phyloP scores from a whole-genome alignment of 2,797 vertebrate species.

The Forpus xanthops region DNA sequence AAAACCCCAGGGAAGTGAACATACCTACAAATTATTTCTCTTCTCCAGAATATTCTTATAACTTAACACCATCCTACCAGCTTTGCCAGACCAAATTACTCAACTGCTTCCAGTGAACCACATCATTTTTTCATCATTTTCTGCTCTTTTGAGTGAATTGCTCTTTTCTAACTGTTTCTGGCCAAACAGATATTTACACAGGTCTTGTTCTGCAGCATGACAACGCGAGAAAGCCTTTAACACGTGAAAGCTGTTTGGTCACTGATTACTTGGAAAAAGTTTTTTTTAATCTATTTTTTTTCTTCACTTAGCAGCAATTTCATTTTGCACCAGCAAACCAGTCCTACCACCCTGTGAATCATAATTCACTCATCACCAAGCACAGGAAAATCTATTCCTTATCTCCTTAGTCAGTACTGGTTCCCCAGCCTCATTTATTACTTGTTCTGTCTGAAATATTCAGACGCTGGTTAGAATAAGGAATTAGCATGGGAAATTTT shows the following conservation, averaged over 20 bases:
- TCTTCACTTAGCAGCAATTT: not conserved
- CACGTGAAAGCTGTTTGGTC: not conserved
- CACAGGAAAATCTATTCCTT: conserved; percentile 17
- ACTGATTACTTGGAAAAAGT: not conserved
- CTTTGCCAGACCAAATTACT: not conserved
- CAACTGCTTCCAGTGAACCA: not conserved
- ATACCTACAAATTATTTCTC: not conserved
- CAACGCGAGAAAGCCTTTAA: not conserved
- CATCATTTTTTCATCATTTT: not conserved
- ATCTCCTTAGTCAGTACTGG: not conserved
- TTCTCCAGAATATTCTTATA: not conserved
- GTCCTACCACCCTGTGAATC: not conserved
- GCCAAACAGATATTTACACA: not conserved
- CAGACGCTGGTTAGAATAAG: not conserved
- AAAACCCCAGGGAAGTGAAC: not conserved
- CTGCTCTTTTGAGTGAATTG: not conserved
- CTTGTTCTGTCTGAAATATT: conserved; percentile 11
- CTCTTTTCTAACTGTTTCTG: not conserved
- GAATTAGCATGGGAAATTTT: not conserved
- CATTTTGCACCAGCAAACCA: not conserved
- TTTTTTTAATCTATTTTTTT: not conserved
- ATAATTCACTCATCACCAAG: conserved; percentile 39
- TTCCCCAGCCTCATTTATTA: conserved; percentile 13
- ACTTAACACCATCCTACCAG: not conserved
- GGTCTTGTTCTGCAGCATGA: not conserved